Percentiles rank a stretch among this genome's conserved stretches.
Conservation (phyloP, 2,888 invertebrate species). For the Steinernema hermaphroditum region DNA sequence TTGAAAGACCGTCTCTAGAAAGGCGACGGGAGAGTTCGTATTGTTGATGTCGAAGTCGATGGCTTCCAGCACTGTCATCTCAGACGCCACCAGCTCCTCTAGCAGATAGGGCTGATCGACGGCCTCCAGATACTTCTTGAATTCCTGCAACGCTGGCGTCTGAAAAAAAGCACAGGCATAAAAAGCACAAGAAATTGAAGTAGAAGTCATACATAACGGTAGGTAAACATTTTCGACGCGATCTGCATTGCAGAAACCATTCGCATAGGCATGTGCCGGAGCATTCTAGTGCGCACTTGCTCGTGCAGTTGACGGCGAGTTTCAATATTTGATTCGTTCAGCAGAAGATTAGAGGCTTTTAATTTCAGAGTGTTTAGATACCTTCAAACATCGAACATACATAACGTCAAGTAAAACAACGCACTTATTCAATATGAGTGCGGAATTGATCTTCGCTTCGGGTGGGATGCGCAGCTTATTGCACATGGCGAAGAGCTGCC, state of each 20-base stretch:
- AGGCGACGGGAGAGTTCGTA: background rate
- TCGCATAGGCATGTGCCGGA: constrained; percentile 15
- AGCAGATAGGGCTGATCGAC: background rate
- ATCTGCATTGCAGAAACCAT: constrained; percentile 18
- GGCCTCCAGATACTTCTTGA: background rate
- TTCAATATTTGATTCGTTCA: constrained; percentile 11
- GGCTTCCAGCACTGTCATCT: constrained; percentile 17
- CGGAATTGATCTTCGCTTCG: background rate
- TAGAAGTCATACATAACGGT: background rate
- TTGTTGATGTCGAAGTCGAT: constrained; percentile 5
- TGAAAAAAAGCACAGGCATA: background rate
- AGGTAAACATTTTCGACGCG: constrained; percentile 17
- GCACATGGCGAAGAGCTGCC: constrained; percentile 19
- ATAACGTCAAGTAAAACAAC: too few species aligned
- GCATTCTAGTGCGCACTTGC: constrained; percentile 6
- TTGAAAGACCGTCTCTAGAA: constrained; percentile 1
- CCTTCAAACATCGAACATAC: background rate
- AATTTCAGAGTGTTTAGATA: constrained; percentile 4
- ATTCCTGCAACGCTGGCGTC: constrained; percentile 4
- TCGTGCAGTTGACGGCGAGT: constrained; percentile 22
- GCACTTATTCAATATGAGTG: constrained; percentile 6
- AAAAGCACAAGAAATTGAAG: background rate
- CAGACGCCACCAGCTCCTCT: constrained; percentile 15
- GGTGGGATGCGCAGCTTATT: background rate
- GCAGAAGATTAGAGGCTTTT: constrained; percentile 8